Evolutionary conservation across 2,797 vertebrate genomes (phyloP), one percentile per base, ranked within the genome.

Genomic region (Coregonus sp.): DNA sequence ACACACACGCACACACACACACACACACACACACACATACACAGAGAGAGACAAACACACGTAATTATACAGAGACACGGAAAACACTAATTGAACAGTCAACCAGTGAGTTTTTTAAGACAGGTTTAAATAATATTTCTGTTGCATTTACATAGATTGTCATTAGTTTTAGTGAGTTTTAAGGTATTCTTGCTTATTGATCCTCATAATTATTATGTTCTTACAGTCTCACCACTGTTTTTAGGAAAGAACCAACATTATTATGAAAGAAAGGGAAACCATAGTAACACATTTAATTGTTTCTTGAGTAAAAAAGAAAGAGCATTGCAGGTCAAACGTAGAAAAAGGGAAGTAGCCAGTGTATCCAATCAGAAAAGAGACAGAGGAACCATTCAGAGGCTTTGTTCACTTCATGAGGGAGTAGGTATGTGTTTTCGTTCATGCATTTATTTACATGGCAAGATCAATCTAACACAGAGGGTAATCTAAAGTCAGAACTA

Each of bases 1-100:
- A 20, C 25, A 66, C n/a, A 16, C 65, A 68, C 66, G n/a, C 66
- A 68, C 31, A 35, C 66, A 68, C 66, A 52, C 47, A 52, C 47
- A 68, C 31, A 68, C 31, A 71, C 70, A 70, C 69, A 70, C 3
- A 40, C 37, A 40, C 37, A 40, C 37, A 40, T 6, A 40, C 37
- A 40, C 6, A 7, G 0, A 40, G 1, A 1, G 1, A 40, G 6
- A 40, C 37, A 7, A 37, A 37, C 35, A 37, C 37, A 9, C 2
- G 2, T 9, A 47, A 7, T 47, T 47, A 47, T 47, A 47, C 40
- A 47, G 40, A 47, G 40, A 47, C 40, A 40, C 0, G 40, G 40
- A 47, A 47, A 47, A 47, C 40, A 47, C 40, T 47, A 1, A 47
- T 47, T 47, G 40, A 47, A 47, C 40, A 47, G 40, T 47, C 7